Evolutionary conservation across 1,140 invertebrate genomes (phyloP).

Genomic region (Pseudobourletiella spinata): DNA sequence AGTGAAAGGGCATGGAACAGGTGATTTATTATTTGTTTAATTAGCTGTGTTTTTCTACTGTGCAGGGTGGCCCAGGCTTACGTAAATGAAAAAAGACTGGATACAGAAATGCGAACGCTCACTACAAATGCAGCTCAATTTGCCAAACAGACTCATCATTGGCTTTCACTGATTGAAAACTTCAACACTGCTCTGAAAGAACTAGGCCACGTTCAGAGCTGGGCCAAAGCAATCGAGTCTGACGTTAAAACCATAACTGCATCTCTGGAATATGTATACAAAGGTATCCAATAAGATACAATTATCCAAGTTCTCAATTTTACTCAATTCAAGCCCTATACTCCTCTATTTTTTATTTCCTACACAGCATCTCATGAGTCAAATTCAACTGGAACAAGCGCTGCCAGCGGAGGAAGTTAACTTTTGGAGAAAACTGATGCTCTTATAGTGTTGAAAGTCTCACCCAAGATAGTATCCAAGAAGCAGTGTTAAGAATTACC

Average conservation of each 20-base stretch:
- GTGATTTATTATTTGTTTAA: not conserved
- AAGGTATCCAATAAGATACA: too few species aligned
- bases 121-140: slow-evolving; percentile 89
- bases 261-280: slow-evolving; percentile 90
- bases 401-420: too few species aligned
- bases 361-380: too few species aligned
- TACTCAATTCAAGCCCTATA: too few species aligned
- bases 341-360: too few species aligned
- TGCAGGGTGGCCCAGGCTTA: slow-evolving; percentile 89
- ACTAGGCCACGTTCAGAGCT: slow-evolving; percentile 97
- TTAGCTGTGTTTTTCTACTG: not conserved
- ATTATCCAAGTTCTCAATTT: too few species aligned
- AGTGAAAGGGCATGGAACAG: too few species aligned
- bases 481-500: too few species aligned
- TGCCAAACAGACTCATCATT: slow-evolving; percentile 92
- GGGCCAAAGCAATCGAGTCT: slow-evolving; percentile 91
- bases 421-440: too few species aligned
- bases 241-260: slow-evolving; percentile 90
- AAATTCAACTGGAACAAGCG: too few species aligned
- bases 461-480: too few species aligned
- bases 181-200: slow-evolving; percentile 95
- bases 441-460: too few species aligned
- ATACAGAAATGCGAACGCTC: slow-evolving; percentile 93
- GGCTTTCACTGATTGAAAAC: slow-evolving; percentile 86
- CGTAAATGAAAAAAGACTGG: slow-evolving; percentile 92